Conservation (phyloP, 92 coral and sea anemone species). For the Nematostella vectensis region DNA sequence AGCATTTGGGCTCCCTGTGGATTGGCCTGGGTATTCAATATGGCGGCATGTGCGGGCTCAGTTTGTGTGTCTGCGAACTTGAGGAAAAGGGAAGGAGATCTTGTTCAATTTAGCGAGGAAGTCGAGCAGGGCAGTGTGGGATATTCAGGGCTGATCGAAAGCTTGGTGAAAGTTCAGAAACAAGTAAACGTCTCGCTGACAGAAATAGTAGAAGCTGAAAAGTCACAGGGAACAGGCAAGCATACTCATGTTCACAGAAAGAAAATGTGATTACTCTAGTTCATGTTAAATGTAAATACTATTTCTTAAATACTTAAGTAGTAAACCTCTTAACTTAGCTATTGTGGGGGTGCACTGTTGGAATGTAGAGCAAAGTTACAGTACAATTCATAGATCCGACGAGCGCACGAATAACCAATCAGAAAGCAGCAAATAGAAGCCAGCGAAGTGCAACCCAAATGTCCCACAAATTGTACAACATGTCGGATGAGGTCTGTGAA, state of each 20-base stretch:
- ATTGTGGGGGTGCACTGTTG: too few species aligned
- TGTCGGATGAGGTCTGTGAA: too few species aligned
- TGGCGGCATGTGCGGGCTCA: conserved; percentile 14
- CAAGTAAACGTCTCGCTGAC: conserved; percentile 19
- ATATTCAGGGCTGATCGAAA: conserved; percentile 10
- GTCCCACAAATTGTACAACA: too few species aligned
- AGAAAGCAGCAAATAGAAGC: too few species aligned
- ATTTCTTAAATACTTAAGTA: too few species aligned
- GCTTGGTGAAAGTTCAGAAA: conserved; percentile 21
- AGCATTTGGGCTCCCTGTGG: conserved; percentile 1
- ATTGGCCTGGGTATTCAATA: conserved; percentile 1
- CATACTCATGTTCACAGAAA: not conserved
- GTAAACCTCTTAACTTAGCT: too few species aligned
- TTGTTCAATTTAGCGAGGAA: conserved; percentile 4
- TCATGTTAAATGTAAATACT: too few species aligned
- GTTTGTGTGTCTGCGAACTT: conserved; percentile 16
- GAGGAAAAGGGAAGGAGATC: conserved; percentile 17
- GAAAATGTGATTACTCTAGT: too few species aligned
- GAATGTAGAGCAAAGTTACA: too few species aligned
- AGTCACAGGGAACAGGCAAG: not conserved
- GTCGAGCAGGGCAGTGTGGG: not conserved
- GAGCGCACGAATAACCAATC: too few species aligned
- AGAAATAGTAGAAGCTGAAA: conserved; percentile 27
- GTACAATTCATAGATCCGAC: too few species aligned
- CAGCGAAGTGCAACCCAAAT: too few species aligned